Evolutionary conservation across 2,113 vertebrate genomes (phyloP).

Genomic region (Nerophis ophidion): DNA sequence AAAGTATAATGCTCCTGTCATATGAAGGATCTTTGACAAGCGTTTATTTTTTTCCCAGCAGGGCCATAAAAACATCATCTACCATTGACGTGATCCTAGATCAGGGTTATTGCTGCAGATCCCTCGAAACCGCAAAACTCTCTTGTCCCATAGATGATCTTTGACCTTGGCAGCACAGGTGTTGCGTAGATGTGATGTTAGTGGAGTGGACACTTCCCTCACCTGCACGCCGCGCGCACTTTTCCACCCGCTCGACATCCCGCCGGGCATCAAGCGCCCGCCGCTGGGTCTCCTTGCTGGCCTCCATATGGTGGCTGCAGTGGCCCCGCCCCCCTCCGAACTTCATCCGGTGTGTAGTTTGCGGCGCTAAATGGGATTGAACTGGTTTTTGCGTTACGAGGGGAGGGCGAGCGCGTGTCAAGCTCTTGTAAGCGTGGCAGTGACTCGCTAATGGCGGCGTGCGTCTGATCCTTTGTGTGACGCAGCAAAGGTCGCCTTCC

Average conservation of each 20-base stretch:
- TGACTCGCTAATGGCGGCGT: constrained; percentile 31
- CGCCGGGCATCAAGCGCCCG: constrained; percentile 36
- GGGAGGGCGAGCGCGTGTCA: constrained; percentile 1
- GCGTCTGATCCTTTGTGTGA: constrained; percentile 49
- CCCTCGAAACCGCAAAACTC: too few species aligned
- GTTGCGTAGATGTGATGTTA: constrained; percentile 27
- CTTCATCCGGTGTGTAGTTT: too few species aligned
- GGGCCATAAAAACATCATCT: too few species aligned
- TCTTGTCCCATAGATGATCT: too few species aligned
- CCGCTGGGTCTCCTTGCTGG: constrained; percentile 19
- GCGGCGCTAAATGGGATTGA: constrained; percentile 18
- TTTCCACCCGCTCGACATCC: constrained; percentile 45
- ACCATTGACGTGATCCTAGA: too few species aligned
- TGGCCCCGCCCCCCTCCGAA: constrained; percentile 16
- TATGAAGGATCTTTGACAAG: too few species aligned
- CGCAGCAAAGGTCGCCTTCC: constrained; percentile 48
- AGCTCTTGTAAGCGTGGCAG: constrained; percentile 12
- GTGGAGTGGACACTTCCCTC: constrained; percentile 38
- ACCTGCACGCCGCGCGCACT: constrained; percentile 18
- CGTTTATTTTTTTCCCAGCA: too few species aligned
- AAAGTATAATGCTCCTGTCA: too few species aligned
- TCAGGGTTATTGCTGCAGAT: too few species aligned
- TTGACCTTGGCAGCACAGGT: too few species aligned
- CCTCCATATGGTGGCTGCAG: constrained; percentile 35
- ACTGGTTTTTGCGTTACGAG: constrained; percentile 35